Conservation (phyloP, 2,888 invertebrate genomes). For the Neoascia interrupta region DNA sequence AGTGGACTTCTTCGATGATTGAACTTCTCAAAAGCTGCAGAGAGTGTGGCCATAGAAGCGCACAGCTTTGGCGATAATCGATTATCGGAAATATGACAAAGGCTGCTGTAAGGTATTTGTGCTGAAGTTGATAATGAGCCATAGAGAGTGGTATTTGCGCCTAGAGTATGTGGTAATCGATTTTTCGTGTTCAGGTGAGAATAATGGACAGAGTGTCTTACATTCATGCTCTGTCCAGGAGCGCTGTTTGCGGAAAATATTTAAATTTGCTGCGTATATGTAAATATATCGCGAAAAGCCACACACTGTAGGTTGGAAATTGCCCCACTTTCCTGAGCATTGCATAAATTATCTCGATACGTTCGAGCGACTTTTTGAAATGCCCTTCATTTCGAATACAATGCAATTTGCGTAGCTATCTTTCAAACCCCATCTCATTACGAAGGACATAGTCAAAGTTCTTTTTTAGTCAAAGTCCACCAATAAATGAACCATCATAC, state of each 20-base stretch:
- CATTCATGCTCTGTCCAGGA: neutral
- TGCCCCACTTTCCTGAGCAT: neutral
- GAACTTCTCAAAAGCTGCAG: slow-evolving; percentile 1
- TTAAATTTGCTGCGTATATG: no score
- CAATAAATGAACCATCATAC: slow-evolving; percentile 10
- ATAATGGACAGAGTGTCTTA: slow-evolving; percentile 32
- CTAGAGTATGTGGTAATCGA: slow-evolving; percentile 30
- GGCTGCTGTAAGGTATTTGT: slow-evolving; percentile 26
- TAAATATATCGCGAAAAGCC: no score
- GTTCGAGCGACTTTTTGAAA: neutral
- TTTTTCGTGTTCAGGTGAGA: slow-evolving; percentile 40
- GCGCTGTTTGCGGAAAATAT: neutral
- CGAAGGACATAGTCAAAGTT: neutral
- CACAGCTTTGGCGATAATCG: slow-evolving; percentile 43
- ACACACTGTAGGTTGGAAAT: no score
- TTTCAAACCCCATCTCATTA: neutral
- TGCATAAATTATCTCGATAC: neutral
- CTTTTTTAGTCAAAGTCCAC: neutral
- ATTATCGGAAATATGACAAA: slow-evolving; percentile 55
- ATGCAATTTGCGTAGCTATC: no score
- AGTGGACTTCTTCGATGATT: neutral
- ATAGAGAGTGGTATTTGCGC: neutral
- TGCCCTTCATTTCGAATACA: no score
- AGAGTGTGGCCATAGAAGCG: neutral
- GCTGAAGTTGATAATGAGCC: slow-evolving; percentile 40